A percentile compares a stretch with the other conserved stretches of the same genome.
Conservation (phyloP, 1,140 invertebrate species). For the Caenorhabditis latens region DNA sequence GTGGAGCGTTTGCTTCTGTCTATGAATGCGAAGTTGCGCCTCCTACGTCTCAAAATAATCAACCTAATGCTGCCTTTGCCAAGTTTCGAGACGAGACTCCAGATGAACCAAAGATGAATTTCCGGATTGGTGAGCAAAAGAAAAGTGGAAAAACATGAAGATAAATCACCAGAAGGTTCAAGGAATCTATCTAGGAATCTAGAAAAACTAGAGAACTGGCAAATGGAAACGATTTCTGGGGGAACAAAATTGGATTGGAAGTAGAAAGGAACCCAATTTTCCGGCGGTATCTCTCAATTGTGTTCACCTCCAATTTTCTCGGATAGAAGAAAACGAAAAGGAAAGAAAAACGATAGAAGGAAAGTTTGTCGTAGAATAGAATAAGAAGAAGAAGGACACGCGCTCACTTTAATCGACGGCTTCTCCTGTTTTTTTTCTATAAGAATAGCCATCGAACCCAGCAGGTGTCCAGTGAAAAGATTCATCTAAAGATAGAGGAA, state of each 20-base stretch:
- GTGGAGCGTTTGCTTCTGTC: neutral
- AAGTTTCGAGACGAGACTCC: conserved; percentile 2
- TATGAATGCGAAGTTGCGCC: neutral
- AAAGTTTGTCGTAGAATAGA: conserved; percentile 10
- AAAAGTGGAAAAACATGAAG: neutral
- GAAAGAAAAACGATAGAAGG: neutral
- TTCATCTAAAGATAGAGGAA: neutral
- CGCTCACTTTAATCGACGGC: conserved; percentile 42
- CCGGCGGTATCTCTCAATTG: neutral
- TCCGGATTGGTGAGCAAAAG: neutral
- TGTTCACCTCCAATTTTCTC: conserved; percentile 38
- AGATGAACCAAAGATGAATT: conserved; percentile 27
- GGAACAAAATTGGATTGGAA: neutral
- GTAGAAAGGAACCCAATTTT: conserved; percentile 34
- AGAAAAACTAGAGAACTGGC: no score
- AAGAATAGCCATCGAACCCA: neutral
- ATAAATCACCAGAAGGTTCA: no score
- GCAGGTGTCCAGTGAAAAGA: neutral
- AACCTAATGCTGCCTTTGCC: conserved; percentile 16
- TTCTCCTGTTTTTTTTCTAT: neutral
- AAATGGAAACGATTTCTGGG: neutral
- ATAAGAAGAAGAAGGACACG: neutral
- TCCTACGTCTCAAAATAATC: conserved; percentile 17
- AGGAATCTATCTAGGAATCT: no score
- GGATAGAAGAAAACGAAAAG: neutral